Conservation (phyloP, 1,140 invertebrate species). For the Drosophila tropicalis region DNA sequence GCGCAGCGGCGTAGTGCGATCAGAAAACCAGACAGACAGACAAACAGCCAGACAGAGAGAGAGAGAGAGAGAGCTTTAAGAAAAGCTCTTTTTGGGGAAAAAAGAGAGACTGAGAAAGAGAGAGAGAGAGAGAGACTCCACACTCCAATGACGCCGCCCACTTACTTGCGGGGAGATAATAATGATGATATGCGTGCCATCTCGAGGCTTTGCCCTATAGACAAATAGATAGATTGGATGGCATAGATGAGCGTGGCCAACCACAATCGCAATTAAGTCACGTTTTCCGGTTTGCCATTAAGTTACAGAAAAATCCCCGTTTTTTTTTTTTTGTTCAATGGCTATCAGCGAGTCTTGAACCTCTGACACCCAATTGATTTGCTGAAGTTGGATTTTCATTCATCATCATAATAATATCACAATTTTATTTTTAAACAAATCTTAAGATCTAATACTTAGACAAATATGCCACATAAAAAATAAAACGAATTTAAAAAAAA, state of each 20-base stretch:
- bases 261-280: slow-evolving; percentile 23
- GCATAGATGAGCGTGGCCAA: neutral
- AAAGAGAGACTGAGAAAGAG: neutral
- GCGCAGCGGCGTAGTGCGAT: slow-evolving; percentile 32
- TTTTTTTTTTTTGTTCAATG: neutral
- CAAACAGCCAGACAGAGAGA: neutral
- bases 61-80: neutral
- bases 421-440: slow-evolving; percentile 52
- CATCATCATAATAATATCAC: slow-evolving; percentile 65
- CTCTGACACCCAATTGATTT: slow-evolving; percentile 18
- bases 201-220: neutral
- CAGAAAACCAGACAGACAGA: neutral
- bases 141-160: slow-evolving; percentile 1
- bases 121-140: too few species aligned
- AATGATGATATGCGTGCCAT: slow-evolving; percentile 2
- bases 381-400: slow-evolving; percentile 28
- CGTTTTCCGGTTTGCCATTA: slow-evolving; percentile 16
- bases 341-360: slow-evolving; percentile 33
- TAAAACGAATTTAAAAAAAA: slow-evolving; percentile 19
- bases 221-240: neutral
- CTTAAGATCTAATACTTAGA: slow-evolving; percentile 49
- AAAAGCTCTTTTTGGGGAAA: slow-evolving; percentile 21
- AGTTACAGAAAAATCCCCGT: slow-evolving; percentile 28
- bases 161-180: slow-evolving; percentile 2
- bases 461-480: slow-evolving; percentile 65